Evolutionary conservation across 37 sponge, comb jelly and placozoan genomes (phyloP).

Genomic region (Tethya wilhelma): DNA sequence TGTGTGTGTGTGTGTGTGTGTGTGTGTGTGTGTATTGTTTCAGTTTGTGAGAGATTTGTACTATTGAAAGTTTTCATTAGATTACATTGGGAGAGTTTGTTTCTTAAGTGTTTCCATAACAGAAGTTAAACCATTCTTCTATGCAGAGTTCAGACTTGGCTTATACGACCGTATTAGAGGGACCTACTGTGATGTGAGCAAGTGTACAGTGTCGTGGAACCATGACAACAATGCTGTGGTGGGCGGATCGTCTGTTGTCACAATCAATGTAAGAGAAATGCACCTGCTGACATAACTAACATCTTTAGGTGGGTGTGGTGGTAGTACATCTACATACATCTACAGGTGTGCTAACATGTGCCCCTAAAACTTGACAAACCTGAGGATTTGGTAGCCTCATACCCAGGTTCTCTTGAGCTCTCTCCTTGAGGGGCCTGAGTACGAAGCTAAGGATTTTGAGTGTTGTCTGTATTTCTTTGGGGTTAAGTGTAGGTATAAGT

Average conservation of each 20-base stretch:
- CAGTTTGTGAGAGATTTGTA: too few relatives aligned
- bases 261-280: conserved; percentile 46
- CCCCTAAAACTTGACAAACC: background rate
- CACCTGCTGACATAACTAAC: background rate
- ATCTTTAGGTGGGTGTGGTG: background rate
- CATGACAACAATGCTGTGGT: conserved; percentile 49
- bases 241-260: conserved; percentile 60
- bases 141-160: conserved; percentile 47
- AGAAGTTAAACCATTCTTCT: background rate
- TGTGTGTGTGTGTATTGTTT: too few relatives aligned
- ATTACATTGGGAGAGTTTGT: background rate
- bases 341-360: background rate
- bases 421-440: background rate
- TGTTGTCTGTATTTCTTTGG: background rate
- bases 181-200: conserved; percentile 29
- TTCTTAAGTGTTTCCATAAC: background rate
- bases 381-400: too few relatives aligned
- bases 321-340: background rate
- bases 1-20: too few relatives aligned
- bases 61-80: background rate
- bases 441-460: background rate
- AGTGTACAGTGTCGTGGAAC: conserved; percentile 57
- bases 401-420: too few relatives aligned
- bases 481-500: too few relatives aligned
- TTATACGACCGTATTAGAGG: conserved; percentile 56